Evolutionary conservation across 2,888 invertebrate species (phyloP).

Genomic region (Stenchaetothrips biformis): DNA sequence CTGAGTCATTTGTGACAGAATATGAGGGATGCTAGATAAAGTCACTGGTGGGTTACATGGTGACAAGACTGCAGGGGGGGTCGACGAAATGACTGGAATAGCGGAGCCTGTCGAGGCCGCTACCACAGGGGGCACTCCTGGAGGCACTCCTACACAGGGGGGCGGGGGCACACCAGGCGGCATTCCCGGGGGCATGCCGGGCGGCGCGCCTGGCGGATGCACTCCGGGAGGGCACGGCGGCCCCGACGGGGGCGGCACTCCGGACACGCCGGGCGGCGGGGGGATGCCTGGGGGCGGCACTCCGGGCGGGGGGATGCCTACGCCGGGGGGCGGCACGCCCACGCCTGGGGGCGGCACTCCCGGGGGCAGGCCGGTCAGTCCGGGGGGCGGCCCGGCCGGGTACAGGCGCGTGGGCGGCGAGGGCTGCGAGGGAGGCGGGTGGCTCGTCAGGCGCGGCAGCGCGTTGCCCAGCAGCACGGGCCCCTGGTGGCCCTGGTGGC

Average conservation of each 20-base stretch:
- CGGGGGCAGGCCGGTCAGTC: constrained; percentile 28
- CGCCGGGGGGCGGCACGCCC: constrained; percentile 29
- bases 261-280: constrained; percentile 13
- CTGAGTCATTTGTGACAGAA: constrained; percentile 50
- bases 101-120: not conserved
- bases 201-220: constrained; percentile 35
- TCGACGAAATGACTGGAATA: constrained; percentile 1
- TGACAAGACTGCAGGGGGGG: not conserved
- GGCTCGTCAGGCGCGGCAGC: constrained; percentile 29
- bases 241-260: constrained; percentile 33
- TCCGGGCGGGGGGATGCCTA: constrained; percentile 7
- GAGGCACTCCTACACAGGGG: not conserved
- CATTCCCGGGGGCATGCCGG: constrained; percentile 39
- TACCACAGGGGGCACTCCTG: not conserved
- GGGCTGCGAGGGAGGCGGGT: constrained; percentile 24
- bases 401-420: constrained; percentile 32
- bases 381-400: constrained; percentile 7
- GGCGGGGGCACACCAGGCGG: constrained; percentile 40
- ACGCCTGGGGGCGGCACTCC: constrained; percentile 30
- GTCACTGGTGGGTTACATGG: constrained; percentile 45
- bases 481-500: constrained; percentile 45
- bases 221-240: constrained; percentile 38
- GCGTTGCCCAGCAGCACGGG: constrained; percentile 61
- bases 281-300: constrained; percentile 30
- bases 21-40: constrained; percentile 50